Evolutionary conservation across 2,113 vertebrate genomes (phyloP).

Genomic region (Epinephelus moara): DNA sequence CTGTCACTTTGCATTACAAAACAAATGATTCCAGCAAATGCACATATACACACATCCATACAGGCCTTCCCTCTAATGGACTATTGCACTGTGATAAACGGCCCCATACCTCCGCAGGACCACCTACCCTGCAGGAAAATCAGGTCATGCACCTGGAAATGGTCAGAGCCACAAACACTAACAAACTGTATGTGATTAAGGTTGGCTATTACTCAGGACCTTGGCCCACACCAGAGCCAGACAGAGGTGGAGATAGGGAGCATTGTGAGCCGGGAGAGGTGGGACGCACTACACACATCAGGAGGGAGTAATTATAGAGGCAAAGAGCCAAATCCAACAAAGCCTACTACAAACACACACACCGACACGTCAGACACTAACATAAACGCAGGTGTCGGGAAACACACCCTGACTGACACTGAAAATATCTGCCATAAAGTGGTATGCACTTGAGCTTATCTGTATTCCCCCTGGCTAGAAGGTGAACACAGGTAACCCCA

Average conservation of each 20-base stretch:
- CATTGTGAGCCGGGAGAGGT: slow-evolving; percentile 4
- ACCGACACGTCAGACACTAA: neutral
- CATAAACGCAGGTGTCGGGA: slow-evolving; percentile 16
- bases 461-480: neutral
- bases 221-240: slow-evolving; percentile 57
- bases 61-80: slow-evolving; percentile 85
- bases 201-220: slow-evolving; percentile 70
- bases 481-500: neutral
- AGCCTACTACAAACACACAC: neutral
- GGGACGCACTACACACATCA: slow-evolving; percentile 12
- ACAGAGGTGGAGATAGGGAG: slow-evolving; percentile 46
- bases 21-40: slow-evolving; percentile 88
- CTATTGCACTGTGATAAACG: slow-evolving; percentile 87
- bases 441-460: neutral
- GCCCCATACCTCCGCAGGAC: slow-evolving; percentile 79
- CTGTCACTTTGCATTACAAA: slow-evolving; percentile 92
- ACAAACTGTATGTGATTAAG: slow-evolving; percentile 74
- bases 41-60: slow-evolving; percentile 38
- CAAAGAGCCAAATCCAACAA: slow-evolving; percentile 18
- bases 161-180: slow-evolving; percentile 76
- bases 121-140: slow-evolving; percentile 79
- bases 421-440: slow-evolving; percentile 9
- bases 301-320: slow-evolving; percentile 19
- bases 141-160: slow-evolving; percentile 81
- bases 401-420: slow-evolving; percentile 3